These are phyloP conservation scores for Mirounga angustirostris DNA, from an alignment of 2,113 vertebrate genomes.

Conservation along the genomic window DNA sequence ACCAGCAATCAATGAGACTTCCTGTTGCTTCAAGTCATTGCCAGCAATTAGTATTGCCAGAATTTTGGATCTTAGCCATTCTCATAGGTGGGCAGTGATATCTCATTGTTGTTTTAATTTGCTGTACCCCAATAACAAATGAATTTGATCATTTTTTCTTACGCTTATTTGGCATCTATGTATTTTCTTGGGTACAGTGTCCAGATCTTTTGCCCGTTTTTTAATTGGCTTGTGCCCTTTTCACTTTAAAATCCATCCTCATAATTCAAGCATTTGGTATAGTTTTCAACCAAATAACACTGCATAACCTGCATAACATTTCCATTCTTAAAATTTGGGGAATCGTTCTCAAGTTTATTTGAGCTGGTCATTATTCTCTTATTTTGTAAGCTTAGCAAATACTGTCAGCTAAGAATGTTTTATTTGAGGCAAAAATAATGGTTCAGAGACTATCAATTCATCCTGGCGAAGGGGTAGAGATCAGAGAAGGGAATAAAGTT, in stretches of 20 bases:
- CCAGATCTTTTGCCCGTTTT: neutral
- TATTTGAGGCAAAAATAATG: neutral
- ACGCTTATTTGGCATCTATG: neutral
- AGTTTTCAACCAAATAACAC: neutral
- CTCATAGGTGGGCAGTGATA: neutral
- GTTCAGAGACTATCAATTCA: too few relatives aligned
- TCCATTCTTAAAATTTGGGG: neutral
- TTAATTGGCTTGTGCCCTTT: neutral
- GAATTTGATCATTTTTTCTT: neutral
- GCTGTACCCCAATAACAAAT: neutral
- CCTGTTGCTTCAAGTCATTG: neutral
- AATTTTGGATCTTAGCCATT: neutral
- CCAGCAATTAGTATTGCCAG: neutral
- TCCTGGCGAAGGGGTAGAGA: neutral
- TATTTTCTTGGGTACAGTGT: neutral
- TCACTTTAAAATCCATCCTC: neutral
- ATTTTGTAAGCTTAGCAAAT: neutral
- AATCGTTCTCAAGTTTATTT: neutral
- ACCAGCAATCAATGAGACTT: neutral
- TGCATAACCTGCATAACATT: neutral
- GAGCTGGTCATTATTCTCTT: neutral
- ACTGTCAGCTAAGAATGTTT: neutral
- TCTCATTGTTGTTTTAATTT: conserved; percentile 5
- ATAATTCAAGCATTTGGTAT: neutral
- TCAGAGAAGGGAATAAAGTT: neutral